Base-by-base conservation (phyloP, 2,113 vertebrate genomes). In the Fukomys damarensis region DNA sequence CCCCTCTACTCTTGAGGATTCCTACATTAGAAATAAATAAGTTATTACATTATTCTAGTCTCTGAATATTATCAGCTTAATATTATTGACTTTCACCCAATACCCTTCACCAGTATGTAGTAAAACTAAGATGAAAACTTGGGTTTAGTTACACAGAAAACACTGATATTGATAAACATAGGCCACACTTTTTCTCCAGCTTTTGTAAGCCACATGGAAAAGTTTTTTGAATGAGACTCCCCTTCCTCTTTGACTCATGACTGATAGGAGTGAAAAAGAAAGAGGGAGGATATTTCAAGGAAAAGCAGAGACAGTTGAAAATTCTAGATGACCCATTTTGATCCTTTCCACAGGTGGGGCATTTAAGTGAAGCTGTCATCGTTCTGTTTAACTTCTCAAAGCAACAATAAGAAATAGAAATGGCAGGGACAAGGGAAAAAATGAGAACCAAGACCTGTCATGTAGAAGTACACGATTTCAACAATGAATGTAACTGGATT, bases 1-100 rank as follows among this genome's bases (percentile, higher is more conserved):
- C 17, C 19, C n/a, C 0, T 17, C 54, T 16, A 1, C 22, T 24
- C 12, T 9, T 3, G 2, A 13, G 22, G 12, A 14, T 13, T 41
- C 26, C 19, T 92, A 11, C 0, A 1, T 70, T 32, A 46, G 52
- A 10, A 14, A 24, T 1, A n/a, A 43, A 58, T 24, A 76, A 76
- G n/a, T 2, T 9, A n/a, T 32, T 4, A 10, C n/a, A 22, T 82
- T 38, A 1, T 58, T 86, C 54, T 28, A 46, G n/a, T 54, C 12
- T 46, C 24, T 85, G 20, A 43, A 49, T 46, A 72, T 70, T 20
- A 84, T 2, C 16, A 76, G 5, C 19, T 79, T 87, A 20, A 13
- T 7, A 65, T 70, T 49, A 81, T 59, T 91, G 61, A 16, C 38
- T 16, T 20, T 12, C 38, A 20, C 30, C 28, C 66, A 63, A 58